Evolutionary conservation across 2,888 invertebrate genomes (phyloP), one percentile per base, ranked within the genome.

Genomic region (Synanthedon andrenaeformis): DNA sequence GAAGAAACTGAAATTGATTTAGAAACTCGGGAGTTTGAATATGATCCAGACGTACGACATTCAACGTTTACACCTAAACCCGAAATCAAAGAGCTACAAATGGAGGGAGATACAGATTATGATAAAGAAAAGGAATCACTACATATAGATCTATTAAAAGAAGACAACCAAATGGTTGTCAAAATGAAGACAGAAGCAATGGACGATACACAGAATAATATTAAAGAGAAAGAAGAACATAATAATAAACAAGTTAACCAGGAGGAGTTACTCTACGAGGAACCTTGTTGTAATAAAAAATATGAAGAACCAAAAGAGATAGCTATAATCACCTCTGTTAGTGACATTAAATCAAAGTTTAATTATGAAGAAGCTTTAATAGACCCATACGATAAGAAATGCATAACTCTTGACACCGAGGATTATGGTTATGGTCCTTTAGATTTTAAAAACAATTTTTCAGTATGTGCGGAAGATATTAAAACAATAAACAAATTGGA

Each of bases 321-420:
- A 1, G n/a, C 45, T 13, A n/a, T 14, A 45, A 45, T 45, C n/a
- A 45, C n/a, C 13, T 13, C 14, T n/a, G 12, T 45, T 45, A 14
- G 14, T n/a, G n/a, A 45, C 14, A 45, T 6, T 13, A n/a, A n/a
- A 0, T 14, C 45, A n/a, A 13, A 13, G 14, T 14, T 45, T 13
- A 45, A 14, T 45, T 51, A 54, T 10, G 48, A 57, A 41, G 52
- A 54, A 45, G 52, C 54, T 12, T 55, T 59, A 11, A 61, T 60
- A 51, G 59, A 63, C 50, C 60, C 64, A 12, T 58, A 61, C 12
- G 59, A 58, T 49, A 63, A 65, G 53, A 60, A 51, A 11, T 53
- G 56, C 11, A 52, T 63, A 45, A 52, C 50, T 49, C 45, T 45
- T 42, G 59, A 61, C 12, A 52, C 51, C 1, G 53, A 56, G 8